Conservation (phyloP, 2,113 vertebrate species). For the Microtus pennsylvanicus region DNA sequence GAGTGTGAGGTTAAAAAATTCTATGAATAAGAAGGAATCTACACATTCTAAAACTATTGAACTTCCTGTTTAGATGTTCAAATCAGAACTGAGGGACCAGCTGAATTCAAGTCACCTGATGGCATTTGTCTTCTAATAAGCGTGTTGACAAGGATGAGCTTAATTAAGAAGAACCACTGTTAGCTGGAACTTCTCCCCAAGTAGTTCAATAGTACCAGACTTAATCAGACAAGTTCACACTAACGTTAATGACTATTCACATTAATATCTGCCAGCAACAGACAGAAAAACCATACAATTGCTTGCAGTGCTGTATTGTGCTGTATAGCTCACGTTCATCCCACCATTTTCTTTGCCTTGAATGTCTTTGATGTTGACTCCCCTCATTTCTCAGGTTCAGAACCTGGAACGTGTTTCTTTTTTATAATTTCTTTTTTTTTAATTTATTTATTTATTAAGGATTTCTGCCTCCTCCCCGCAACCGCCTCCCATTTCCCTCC, state of each 20-base stretch:
- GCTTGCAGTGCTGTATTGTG: neutral
- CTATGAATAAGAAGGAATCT: neutral
- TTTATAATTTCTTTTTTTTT: no score
- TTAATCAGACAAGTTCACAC: neutral
- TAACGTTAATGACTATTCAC: neutral
- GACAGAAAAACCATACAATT: neutral
- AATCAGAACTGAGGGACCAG: neutral
- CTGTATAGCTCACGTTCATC: neutral
- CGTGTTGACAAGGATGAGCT: neutral
- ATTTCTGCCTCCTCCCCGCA: no score
- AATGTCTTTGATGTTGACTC: neutral
- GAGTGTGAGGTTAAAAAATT: neutral
- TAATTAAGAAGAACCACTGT: neutral
- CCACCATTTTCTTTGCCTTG: neutral
- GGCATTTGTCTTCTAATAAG: slow-evolving; percentile 12
- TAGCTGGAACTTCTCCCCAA: neutral
- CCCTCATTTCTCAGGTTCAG: neutral
- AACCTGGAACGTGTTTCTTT: neutral
- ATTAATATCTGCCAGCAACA: neutral
- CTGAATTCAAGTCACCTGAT: neutral
- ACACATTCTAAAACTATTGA: neutral
- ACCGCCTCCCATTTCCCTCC: no score
- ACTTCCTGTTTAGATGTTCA: neutral
- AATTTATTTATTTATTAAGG: no score
- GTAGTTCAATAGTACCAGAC: slow-evolving; percentile 4